These are phyloP conservation scores for Chrosomus eos DNA, from an alignment of 2,797 vertebrate species.

Conservation along the genomic window DNA sequence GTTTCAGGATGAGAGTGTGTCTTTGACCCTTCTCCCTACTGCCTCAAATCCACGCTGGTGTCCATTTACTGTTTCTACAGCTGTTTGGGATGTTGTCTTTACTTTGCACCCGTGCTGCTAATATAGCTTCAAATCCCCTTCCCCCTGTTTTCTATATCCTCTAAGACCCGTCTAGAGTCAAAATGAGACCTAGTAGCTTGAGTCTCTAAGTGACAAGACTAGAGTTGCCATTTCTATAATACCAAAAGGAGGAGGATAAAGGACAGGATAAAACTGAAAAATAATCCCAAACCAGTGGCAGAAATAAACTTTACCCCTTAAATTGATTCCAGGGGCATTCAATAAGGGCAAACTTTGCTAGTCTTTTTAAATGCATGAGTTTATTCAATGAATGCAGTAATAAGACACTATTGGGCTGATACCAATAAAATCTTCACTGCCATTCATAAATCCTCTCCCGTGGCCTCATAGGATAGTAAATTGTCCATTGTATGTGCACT, in stretches of 20 bases:
- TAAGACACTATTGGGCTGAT: neutral
- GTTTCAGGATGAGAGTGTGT: conserved; percentile 36
- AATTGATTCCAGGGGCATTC: too few relatives aligned
- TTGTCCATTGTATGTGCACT: too few relatives aligned
- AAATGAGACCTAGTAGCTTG: neutral
- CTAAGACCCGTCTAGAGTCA: neutral
- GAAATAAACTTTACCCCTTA: neutral
- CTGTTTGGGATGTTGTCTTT: conserved; percentile 78
- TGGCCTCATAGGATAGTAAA: too few relatives aligned
- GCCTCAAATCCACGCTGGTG: conserved; percentile 58
- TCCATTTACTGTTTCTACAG: conserved; percentile 82
- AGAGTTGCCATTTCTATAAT: neutral
- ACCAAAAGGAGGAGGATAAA: neutral
- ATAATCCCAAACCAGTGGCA: neutral
- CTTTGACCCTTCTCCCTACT: neutral
- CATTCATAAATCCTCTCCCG: too few relatives aligned
- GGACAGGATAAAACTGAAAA: neutral
- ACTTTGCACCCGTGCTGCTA: conserved; percentile 51
- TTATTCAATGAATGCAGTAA: neutral
- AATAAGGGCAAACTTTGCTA: too few relatives aligned
- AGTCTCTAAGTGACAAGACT: neutral
- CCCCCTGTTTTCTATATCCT: conserved; percentile 2
- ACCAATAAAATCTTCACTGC: neutral
- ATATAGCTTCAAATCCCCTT: conserved; percentile 27
- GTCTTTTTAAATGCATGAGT: neutral